Base-by-base conservation (phyloP, 2,888 invertebrate species). In the Notodonta dromedarius region DNA sequence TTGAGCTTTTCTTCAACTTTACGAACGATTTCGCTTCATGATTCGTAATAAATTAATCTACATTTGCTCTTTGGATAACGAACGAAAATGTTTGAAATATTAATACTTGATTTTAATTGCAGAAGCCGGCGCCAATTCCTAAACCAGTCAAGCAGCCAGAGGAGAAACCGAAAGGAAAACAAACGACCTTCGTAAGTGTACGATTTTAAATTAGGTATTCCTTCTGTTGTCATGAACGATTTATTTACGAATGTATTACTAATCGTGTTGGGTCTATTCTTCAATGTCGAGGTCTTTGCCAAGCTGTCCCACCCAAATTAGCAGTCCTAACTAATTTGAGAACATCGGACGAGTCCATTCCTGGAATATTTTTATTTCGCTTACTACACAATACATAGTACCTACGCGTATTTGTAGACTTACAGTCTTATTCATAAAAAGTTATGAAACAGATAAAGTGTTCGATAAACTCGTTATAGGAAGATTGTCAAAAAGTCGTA, bases 181-280 rank as follows among this genome's bases (percentile, higher is more conserved):
- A 91, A 86, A 86, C 90, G 83, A 91, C 91, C 85, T 93, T 91
- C 84, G 93, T 93, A 88, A 93, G 93, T 89, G 62, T 32, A 40
- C 14, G 52, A 51, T 35, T 53, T 35, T 13, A 5, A 50, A 6
- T 14, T 14, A n/a, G 6, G 6, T 48, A 5, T 14, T 5, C 6
- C 48, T 48, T 42, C 11, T 42, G 5, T 46, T n/a, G n/a, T 46
- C 2, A 4, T 50, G 2, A 14, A 3, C 50, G 12, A 50, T 50
- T 7, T 50, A 50, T 50, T 50, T 46, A 46, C 46, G 5, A 50
- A 16, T 50, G 50, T 50, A 16, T 50, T 50, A 50, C 50, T 50
- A 50, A 50, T 50, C 14, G 50, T 7, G 16, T 50, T 7, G 16
- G 16, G 16, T 50, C 16, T 52, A 32, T 32, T 32, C 24, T 52